phyloP scores from a whole-genome alignment of 1,140 invertebrate species.

The Anthonomus grandis region DNA sequence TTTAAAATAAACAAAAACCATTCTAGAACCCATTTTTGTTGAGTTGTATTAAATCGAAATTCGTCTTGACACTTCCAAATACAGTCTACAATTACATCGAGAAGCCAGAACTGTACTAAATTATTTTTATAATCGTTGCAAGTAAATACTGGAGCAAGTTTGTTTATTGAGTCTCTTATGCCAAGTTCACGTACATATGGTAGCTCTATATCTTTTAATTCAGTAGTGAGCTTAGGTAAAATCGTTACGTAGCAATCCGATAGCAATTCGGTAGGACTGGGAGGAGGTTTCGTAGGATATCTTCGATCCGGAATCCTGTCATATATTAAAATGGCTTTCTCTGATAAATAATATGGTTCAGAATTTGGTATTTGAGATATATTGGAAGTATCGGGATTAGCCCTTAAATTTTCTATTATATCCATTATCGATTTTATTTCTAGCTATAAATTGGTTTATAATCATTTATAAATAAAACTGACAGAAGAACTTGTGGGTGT shows the following conservation, averaged over 20 bases:
- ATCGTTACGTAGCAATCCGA: slow-evolving; percentile 14
- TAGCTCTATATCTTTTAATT: slow-evolving; percentile 26
- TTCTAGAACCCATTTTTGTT: slow-evolving; percentile 40
- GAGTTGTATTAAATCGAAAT: slow-evolving; percentile 31
- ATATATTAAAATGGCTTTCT: slow-evolving; percentile 6
- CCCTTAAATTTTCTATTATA: too few species aligned
- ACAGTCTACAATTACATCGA: slow-evolving; percentile 44
- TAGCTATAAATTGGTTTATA: too few species aligned
- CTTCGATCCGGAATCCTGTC: neutral
- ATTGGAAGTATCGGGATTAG: too few species aligned
- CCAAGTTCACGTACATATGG: slow-evolving; percentile 39
- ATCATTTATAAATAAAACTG: too few species aligned
- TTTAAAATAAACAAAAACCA: slow-evolving; percentile 41
- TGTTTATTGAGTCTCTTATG: slow-evolving; percentile 36
- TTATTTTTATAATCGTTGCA: slow-evolving; percentile 40
- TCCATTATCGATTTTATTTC: too few species aligned
- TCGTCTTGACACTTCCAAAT: slow-evolving; percentile 44
- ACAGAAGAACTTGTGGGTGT: too few species aligned
- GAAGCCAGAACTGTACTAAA: slow-evolving; percentile 44
- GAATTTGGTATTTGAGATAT: too few species aligned
- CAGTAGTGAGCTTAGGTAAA: slow-evolving; percentile 13
- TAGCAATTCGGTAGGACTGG: slow-evolving; percentile 16
- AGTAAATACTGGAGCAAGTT: slow-evolving; percentile 34
- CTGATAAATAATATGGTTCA: neutral
- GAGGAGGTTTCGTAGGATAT: slow-evolving; percentile 15